phyloP scores from a whole-genome alignment of 1,140 invertebrate species.

The Littorina saxatilis region DNA sequence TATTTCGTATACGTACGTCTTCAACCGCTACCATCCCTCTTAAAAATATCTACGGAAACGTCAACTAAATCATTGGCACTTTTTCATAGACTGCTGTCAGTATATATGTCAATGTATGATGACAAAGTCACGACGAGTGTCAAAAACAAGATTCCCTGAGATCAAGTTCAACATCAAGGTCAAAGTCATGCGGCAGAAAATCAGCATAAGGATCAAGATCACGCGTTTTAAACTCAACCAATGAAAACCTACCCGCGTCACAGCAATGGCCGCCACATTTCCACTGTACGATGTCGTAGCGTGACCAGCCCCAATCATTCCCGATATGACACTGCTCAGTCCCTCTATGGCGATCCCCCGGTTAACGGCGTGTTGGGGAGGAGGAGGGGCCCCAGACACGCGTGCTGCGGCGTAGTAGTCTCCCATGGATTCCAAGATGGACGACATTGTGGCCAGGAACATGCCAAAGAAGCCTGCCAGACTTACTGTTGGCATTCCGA shows the following conservation, averaged over 20 bases:
- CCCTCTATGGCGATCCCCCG: conserved; percentile 90
- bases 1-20: no score
- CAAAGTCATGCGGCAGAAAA: not conserved
- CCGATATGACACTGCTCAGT: conserved; percentile 86
- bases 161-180: not conserved
- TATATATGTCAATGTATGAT: no score
- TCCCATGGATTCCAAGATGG: conserved; percentile 74
- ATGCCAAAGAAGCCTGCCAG: conserved; percentile 8
- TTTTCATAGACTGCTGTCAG: no score
- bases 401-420: conserved; percentile 74
- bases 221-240: not conserved
- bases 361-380: conserved; percentile 75
- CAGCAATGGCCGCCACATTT: conserved; percentile 58
- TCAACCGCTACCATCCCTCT: no score
- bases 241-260: conserved; percentile 54
- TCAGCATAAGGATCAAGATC: not conserved
- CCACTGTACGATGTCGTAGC: conserved; percentile 87
- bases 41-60: no score
- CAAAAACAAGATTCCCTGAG: not conserved
- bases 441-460: conserved; percentile 66
- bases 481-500: conserved; percentile 7
- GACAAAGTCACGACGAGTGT: no score
- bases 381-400: conserved; percentile 64
- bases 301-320: conserved; percentile 86
- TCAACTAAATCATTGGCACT: no score